Conservation (phyloP, 2,113 vertebrate genomes). For the Sigmodon hispidus region DNA sequence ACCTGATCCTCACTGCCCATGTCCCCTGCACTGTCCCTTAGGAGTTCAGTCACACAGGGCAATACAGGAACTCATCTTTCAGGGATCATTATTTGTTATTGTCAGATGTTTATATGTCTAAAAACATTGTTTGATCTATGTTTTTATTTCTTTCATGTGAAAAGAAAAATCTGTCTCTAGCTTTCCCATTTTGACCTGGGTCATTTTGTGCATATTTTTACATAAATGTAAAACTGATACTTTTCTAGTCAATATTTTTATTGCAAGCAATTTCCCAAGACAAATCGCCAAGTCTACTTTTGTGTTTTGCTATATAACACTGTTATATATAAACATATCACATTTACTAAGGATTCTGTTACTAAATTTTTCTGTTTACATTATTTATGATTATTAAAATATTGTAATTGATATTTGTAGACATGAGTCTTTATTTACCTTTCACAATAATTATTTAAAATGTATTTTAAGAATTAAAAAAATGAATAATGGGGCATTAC, state of each 20-base stretch:
- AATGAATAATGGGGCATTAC: background rate
- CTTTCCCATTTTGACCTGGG: background rate
- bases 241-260: conserved; percentile 20
- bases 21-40: background rate
- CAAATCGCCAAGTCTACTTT: background rate
- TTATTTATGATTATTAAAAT: conserved; percentile 56
- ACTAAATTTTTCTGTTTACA: conserved; percentile 5
- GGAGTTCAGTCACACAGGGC: background rate
- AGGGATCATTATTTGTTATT: background rate
- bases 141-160: background rate
- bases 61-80: background rate
- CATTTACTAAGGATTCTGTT: background rate
- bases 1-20: background rate
- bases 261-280: background rate
- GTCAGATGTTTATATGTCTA: background rate
- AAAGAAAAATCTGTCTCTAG: conserved; percentile 21
- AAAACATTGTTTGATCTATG: background rate
- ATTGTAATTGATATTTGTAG: conserved; percentile 4
- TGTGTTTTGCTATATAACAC: background rate
- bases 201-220: background rate
- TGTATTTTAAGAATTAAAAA: conserved; percentile 31
- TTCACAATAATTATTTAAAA: conserved; percentile 1
- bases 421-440: background rate
- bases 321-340: conserved; percentile 1
- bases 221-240: conserved; percentile 18